phyloP scores from a whole-genome alignment of 1,140 invertebrate species.

The Lepeophtheirus salmonis region DNA sequence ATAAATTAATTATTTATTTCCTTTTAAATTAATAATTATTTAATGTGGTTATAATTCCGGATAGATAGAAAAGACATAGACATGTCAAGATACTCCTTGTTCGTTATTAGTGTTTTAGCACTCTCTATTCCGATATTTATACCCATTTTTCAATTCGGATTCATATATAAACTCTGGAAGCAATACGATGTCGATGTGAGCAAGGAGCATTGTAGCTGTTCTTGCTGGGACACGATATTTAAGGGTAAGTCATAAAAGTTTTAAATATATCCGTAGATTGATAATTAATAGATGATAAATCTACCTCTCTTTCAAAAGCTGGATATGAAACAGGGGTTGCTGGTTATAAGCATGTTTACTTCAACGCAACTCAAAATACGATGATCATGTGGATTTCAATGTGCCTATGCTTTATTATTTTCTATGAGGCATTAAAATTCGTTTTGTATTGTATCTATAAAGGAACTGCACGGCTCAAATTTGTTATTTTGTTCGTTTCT shows the following conservation, averaged over 20 bases:
- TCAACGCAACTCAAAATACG: slow-evolving; percentile 52
- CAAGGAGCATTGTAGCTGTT: slow-evolving; percentile 45
- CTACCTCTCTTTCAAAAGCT: slow-evolving; percentile 25
- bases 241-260: slow-evolving; percentile 38
- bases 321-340: slow-evolving; percentile 51
- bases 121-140: slow-evolving; percentile 31
- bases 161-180: slow-evolving; percentile 47
- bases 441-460: slow-evolving; percentile 28
- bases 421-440: slow-evolving; percentile 50
- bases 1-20: no score
- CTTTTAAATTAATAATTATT: no score
- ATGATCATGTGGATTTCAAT: slow-evolving; percentile 55
- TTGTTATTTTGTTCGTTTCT: slow-evolving; percentile 45
- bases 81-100: no score
- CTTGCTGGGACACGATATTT: slow-evolving; percentile 60
- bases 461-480: slow-evolving; percentile 25
- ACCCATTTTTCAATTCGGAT: slow-evolving; percentile 42
- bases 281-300: not conserved
- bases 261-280: not conserved
- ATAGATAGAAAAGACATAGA: no score
- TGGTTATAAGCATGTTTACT: slow-evolving; percentile 61
- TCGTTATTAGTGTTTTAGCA: slow-evolving; percentile 18
- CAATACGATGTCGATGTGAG: slow-evolving; percentile 46
- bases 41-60: no score
- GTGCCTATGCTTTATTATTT: slow-evolving; percentile 40